Percentiles rank a stretch among this genome's conserved stretches.
These are phyloP conservation scores for Odontamblyopus rebecca DNA, from an alignment of 2,797 vertebrate species.

Conservation along the genomic window DNA sequence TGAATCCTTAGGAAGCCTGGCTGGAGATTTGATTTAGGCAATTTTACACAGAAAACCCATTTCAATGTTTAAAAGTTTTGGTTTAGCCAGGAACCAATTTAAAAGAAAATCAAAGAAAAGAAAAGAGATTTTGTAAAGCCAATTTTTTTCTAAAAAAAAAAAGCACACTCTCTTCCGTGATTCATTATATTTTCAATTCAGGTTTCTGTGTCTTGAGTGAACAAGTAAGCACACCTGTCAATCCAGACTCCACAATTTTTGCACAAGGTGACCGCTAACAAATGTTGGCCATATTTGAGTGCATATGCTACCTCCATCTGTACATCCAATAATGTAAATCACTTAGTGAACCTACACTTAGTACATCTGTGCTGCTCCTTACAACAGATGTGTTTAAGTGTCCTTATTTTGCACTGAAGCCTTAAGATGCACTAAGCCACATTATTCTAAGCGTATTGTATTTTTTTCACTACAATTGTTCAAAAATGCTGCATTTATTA, in stretches of 20 bases:
- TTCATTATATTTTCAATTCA: slow-evolving; percentile 6
- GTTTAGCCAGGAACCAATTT: slow-evolving; percentile 31
- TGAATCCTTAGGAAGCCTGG: slow-evolving; percentile 51
- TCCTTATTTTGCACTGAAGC: slow-evolving; percentile 2
- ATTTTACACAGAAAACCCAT: slow-evolving; percentile 30
- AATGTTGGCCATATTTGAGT: slow-evolving; percentile 22
- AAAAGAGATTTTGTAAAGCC: not conserved
- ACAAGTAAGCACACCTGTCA: slow-evolving; percentile 19
- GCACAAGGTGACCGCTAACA: slow-evolving; percentile 32
- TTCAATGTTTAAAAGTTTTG: slow-evolving; percentile 27
- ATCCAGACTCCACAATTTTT: slow-evolving; percentile 19
- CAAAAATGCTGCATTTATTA: slow-evolving; percentile 14
- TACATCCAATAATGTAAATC: slow-evolving; percentile 22
- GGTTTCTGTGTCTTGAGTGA: slow-evolving; percentile 6
- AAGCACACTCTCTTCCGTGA: not conserved
- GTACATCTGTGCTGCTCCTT: slow-evolving; percentile 36
- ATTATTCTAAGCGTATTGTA: slow-evolving; percentile 1
- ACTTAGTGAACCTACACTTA: slow-evolving; percentile 20
- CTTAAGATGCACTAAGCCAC: slow-evolving; percentile 6
- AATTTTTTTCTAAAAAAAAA: slow-evolving; percentile 1
- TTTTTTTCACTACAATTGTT: slow-evolving; percentile 9
- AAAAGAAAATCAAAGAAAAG: slow-evolving; percentile 22
- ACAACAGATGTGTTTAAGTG: slow-evolving; percentile 23
- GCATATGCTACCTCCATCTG: slow-evolving; percentile 48
- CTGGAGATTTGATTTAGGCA: slow-evolving; percentile 44